Evolutionary conservation across 2,888 invertebrate genomes (phyloP), one percentile per base, ranked within the genome.

Genomic region (Chymomyza caudatula): DNA sequence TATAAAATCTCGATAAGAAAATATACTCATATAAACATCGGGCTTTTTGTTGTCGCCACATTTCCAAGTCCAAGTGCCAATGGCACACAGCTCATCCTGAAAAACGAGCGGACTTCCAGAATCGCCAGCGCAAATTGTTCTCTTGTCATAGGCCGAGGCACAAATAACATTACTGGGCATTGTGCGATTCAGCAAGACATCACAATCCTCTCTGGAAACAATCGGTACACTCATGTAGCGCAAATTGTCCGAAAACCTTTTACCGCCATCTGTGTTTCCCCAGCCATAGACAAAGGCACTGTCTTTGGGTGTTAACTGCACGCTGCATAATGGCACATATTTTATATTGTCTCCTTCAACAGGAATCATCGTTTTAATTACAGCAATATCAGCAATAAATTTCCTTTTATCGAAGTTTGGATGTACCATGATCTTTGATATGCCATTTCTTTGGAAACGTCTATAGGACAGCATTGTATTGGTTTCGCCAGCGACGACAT

Each of bases 341-440:
- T 51, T 43, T 22, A 74, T 42, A 19, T n/a, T 43, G n/a, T 4
- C 4, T 3, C 51, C 47, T 0, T 0, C 4, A 5, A 78, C 25
- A 0, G 49, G 37, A 1, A 1, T 1, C n/a, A 3, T 6, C 0
- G 60, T 44, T 4, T 60, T 53, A 6, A 37, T 19, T 5, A 82
- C 64, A 0, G 77, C 83, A 19, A 82, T 59, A 22, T 79, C 78
- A 4, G n/a, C 78, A 0, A 53, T 42, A 17, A 78, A 81, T 1
- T 62, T 2, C 0, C 0, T 2, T 4, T 63, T 67, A 0, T 44
- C 1, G 3, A 29, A 69, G 0, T 43, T 2, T 0, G 82, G 76
- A 65, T 81, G 66, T 17, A 54, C 8, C 8, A 17, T 44, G 8
- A 60, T 20, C 2, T 51, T 8, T 4, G 11, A 0, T 1, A 77